Percentiles rank a stretch among this genome's conserved stretches.
These are phyloP conservation scores for Neosilurus mollespiculum DNA, from an alignment of 2,797 vertebrate genomes.

Conservation along the genomic window DNA sequence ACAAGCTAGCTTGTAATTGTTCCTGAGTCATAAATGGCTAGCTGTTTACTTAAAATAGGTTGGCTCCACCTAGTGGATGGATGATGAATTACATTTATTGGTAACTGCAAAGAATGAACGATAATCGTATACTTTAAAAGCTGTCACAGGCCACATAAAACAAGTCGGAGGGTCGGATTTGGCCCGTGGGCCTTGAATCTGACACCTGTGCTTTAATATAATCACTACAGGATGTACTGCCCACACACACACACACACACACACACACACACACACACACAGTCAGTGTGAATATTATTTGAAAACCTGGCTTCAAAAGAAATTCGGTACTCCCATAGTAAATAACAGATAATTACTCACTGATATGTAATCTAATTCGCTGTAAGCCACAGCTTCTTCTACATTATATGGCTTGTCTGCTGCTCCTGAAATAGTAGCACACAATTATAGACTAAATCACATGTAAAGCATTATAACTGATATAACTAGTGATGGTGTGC, in stretches of 20 bases:
- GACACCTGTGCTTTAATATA: neutral
- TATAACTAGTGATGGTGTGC: neutral
- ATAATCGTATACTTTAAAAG: too few species aligned
- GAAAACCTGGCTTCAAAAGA: neutral
- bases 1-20: too few species aligned
- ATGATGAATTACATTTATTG: too few species aligned
- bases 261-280: neutral
- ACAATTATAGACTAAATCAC: neutral
- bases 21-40: too few species aligned
- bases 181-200: too few species aligned
- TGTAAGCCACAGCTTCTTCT: slow-evolving; percentile 93
- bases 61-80: too few species aligned
- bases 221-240: neutral
- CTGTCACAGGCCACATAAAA: too few species aligned
- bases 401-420: slow-evolving; percentile 97
- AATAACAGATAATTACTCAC: slow-evolving; percentile 71
- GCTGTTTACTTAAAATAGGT: too few species aligned
- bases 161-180: too few species aligned
- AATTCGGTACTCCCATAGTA: neutral
- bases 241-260: neutral
- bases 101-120: too few species aligned
- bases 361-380: slow-evolving; percentile 93
- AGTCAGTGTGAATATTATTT: neutral
- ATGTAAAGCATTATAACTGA: neutral
- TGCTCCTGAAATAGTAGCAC: slow-evolving; percentile 77